Percentiles rank a stretch among this genome's conserved stretches.
Evolutionary conservation across 92 coral and sea anemone genomes (phyloP).

Genomic region (Porites lobata): DNA sequence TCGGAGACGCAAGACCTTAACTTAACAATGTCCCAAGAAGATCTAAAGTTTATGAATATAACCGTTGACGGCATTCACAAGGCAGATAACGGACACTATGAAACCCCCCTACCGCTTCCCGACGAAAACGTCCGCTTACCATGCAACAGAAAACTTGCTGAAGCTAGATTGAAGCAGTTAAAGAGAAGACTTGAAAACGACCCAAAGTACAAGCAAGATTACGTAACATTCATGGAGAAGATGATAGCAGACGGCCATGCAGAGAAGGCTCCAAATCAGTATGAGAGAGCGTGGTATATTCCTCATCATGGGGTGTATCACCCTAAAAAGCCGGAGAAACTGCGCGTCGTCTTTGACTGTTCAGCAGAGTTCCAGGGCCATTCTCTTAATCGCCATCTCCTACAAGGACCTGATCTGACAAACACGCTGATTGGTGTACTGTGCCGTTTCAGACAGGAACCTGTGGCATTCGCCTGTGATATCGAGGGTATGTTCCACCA

Average conservation of each 20-base stretch:
- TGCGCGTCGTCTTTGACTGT: slow-evolving; percentile 50
- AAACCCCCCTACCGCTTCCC: slow-evolving; percentile 38
- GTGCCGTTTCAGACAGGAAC: slow-evolving; percentile 53
- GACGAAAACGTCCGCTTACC: slow-evolving; percentile 38
- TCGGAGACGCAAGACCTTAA: too few species aligned
- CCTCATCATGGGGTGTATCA: slow-evolving; percentile 73
- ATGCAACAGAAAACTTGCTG: slow-evolving; percentile 51
- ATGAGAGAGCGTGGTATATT: slow-evolving; percentile 58
- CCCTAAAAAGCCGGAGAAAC: slow-evolving; percentile 37
- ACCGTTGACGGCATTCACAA: slow-evolving; percentile 28
- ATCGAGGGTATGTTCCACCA: slow-evolving; percentile 33
- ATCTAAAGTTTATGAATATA: slow-evolving; percentile 18
- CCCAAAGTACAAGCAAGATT: slow-evolving; percentile 51
- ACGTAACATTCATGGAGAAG: slow-evolving; percentile 48
- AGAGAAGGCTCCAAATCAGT: slow-evolving; percentile 41
- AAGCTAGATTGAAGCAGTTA: slow-evolving; percentile 34
- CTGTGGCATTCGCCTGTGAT: slow-evolving; percentile 44
- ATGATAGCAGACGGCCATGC: slow-evolving; percentile 61
- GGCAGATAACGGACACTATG: slow-evolving; percentile 61
- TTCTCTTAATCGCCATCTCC: slow-evolving; percentile 44
- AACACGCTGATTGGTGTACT: slow-evolving; percentile 47
- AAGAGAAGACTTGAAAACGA: slow-evolving; percentile 33
- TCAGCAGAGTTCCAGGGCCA: slow-evolving; percentile 51
- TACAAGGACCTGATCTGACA: slow-evolving; percentile 50
- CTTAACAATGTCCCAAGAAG: too few species aligned